phyloP scores from a whole-genome alignment of 2,888 invertebrate genomes.

The Netelia virgata region DNA sequence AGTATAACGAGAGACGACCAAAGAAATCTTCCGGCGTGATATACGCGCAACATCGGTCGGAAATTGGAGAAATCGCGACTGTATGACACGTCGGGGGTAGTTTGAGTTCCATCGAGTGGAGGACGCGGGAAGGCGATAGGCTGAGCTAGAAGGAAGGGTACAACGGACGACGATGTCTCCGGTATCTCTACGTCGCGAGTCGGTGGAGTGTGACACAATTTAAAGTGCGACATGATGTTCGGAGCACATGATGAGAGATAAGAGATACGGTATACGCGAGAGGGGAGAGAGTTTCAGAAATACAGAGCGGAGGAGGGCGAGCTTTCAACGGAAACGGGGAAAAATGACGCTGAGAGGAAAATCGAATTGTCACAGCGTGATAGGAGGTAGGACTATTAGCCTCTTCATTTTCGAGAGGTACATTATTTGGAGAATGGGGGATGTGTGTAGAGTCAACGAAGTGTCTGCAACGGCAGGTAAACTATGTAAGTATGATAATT shows the following conservation, averaged over 20 bases:
- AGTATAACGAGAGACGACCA: constrained; percentile 19
- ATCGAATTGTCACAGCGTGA: constrained; percentile 60
- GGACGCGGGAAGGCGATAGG: constrained; percentile 1
- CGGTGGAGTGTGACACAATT: constrained; percentile 59
- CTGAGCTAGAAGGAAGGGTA: constrained; percentile 38
- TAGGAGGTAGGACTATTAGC: constrained; percentile 32
- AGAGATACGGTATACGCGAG: constrained; percentile 15
- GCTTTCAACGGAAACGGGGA: constrained; percentile 53
- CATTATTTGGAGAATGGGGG: neutral
- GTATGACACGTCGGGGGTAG: neutral
- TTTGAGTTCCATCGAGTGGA: neutral
- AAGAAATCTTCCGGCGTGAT: constrained; percentile 43
- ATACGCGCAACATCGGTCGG: constrained; percentile 46
- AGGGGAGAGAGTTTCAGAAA: constrained; percentile 4
- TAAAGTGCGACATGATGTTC: constrained; percentile 58
- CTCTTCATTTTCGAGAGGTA: constrained; percentile 37
- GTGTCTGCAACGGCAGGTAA: neutral
- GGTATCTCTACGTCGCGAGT: constrained; percentile 35
- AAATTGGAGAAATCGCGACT: constrained; percentile 66
- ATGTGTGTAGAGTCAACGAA: neutral
- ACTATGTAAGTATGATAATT: constrained; percentile 3
- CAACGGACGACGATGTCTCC: constrained; percentile 37
- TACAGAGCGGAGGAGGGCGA: neutral
- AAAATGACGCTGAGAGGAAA: constrained; percentile 56
- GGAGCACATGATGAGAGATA: constrained; percentile 34